These are phyloP conservation scores for Herpailurus yagouaroundi DNA, from an alignment of 2,113 vertebrate genomes.

Conservation along the genomic window DNA sequence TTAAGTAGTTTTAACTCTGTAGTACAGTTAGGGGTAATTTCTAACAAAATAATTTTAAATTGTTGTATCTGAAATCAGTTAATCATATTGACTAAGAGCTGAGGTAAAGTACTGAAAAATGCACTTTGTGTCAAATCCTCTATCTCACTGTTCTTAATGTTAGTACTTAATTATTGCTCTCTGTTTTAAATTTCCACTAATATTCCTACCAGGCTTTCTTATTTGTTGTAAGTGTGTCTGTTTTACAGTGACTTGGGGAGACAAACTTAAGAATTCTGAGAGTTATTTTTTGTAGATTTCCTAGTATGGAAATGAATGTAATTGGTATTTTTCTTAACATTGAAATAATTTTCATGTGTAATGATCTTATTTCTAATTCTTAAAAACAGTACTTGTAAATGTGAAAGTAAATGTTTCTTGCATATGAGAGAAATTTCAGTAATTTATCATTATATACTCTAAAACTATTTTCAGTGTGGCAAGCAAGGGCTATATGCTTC, in stretches of 20 bases:
- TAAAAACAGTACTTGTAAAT: constrained; percentile 17
- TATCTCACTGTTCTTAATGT: constrained; percentile 4
- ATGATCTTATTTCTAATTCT: constrained; percentile 47
- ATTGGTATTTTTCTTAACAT: constrained; percentile 29
- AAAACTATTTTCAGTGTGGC: neutral
- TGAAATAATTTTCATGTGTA: constrained; percentile 38
- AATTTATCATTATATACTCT: constrained; percentile 38
- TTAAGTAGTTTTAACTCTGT: constrained; percentile 49
- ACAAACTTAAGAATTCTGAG: constrained; percentile 54
- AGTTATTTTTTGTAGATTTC: constrained; percentile 27
- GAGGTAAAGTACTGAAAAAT: neutral
- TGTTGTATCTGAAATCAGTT: constrained; percentile 18
- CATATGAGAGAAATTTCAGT: neutral
- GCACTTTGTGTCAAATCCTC: neutral
- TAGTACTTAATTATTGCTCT: constrained; percentile 28
- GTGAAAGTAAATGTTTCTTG: constrained; percentile 34
- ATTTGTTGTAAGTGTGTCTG: neutral
- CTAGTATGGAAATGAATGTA: constrained; percentile 20
- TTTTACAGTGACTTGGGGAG: constrained; percentile 2
- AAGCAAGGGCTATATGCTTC: neutral
- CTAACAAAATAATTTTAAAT: constrained; percentile 55
- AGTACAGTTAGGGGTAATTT: neutral
- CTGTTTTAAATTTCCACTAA: neutral
- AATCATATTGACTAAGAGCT: constrained; percentile 37
- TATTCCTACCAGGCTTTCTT: neutral